These are phyloP conservation scores for Paramisgurnus dabryanus DNA, from an alignment of 2,113 vertebrate genomes.

Conservation along the genomic window DNA sequence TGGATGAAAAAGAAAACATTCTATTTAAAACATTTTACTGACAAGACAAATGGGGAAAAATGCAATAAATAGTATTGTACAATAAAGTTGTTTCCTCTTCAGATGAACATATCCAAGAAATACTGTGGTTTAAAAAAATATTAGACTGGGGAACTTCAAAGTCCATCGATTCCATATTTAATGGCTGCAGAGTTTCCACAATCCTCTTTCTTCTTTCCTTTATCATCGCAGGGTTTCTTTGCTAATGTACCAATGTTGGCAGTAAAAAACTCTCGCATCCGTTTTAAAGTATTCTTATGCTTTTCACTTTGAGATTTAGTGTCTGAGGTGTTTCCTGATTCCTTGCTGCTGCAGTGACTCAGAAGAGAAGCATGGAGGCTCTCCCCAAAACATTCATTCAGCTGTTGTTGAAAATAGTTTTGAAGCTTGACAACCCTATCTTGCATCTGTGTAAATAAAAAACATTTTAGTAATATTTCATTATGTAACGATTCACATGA, in stretches of 20 bases:
- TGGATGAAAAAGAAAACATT: neutral
- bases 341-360: neutral
- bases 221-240: constrained; percentile 35
- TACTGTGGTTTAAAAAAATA: constrained; percentile 4
- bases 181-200: neutral
- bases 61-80: neutral
- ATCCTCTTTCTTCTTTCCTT: neutral
- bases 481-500: neutral
- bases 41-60: neutral
- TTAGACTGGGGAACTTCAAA: neutral
- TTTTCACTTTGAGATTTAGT: neutral
- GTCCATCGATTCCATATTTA: neutral
- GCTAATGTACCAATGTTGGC: neutral
- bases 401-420: constrained; percentile 47
- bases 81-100: neutral
- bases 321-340: neutral
- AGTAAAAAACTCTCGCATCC: constrained; percentile 39
- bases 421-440: constrained; percentile 41
- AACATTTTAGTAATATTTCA: neutral
- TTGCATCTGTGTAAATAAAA: constrained; percentile 39
- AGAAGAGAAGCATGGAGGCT: constrained; percentile 56
- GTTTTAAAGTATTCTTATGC: constrained; percentile 44
- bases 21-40: neutral
- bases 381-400: constrained; percentile 48
- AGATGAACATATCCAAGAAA: neutral